Percentiles rank a stretch among this genome's conserved stretches.
Conservation (phyloP, 2,888 invertebrate species). For the Tanytarsus gracilentus region DNA sequence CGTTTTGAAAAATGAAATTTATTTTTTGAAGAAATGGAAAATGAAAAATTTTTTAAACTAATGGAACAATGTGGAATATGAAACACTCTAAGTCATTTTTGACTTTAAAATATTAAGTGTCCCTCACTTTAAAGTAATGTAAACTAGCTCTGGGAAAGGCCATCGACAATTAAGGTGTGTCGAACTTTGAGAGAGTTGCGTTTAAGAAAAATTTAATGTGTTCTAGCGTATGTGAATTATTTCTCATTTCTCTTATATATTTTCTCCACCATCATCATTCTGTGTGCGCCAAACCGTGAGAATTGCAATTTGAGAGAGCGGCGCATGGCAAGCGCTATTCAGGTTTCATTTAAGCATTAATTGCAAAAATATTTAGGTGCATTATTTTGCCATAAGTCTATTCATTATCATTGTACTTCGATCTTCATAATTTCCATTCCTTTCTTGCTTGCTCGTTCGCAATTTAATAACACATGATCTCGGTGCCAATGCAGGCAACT, state of each 20-base stretch:
- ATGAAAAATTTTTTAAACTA: too few species aligned
- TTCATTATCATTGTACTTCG: constrained; percentile 25
- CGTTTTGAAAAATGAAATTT: too few species aligned
- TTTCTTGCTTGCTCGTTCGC: background rate
- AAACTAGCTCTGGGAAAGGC: too few species aligned
- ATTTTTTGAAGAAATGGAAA: too few species aligned
- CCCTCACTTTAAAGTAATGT: too few species aligned
- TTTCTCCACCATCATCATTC: too few species aligned
- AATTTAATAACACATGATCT: background rate
- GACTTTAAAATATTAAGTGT: too few species aligned
- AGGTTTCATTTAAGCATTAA: constrained; percentile 9
- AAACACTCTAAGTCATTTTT: too few species aligned
- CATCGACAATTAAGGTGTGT: constrained; percentile 23
- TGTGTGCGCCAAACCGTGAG: background rate
- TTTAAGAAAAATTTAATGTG: constrained; percentile 10
- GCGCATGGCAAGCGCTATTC: background rate
- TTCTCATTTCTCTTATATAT: too few species aligned
- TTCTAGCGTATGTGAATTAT: background rate
- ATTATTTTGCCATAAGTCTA: constrained; percentile 8
- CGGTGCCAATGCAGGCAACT: background rate
- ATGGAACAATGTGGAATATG: too few species aligned
- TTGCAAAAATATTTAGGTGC: constrained; percentile 25
- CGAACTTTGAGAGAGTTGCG: background rate
- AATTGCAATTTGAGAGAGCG: background rate
- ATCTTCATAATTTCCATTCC: constrained; percentile 27